phyloP scores from a whole-genome alignment of 2,888 invertebrate species.

The Odontothrips loti region DNA sequence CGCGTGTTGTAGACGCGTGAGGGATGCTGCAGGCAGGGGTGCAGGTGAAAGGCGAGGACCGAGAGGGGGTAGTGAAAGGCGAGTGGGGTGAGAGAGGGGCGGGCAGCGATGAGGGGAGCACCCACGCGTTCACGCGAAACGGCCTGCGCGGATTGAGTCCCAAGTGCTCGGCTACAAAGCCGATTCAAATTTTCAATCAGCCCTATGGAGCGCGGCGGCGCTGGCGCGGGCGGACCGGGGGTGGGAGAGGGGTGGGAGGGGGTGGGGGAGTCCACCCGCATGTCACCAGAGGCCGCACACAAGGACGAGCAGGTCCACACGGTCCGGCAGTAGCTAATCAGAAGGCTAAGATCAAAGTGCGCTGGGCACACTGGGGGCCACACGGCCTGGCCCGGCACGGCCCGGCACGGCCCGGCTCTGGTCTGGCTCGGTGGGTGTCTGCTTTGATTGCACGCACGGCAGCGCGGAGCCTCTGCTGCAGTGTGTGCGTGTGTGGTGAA shows the following conservation, averaged over 20 bases:
- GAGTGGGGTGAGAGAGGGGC: background rate
- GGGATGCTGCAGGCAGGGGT: no score
- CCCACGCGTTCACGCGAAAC: background rate
- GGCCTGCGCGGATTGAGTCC: slow-evolving; percentile 20
- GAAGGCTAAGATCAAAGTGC: slow-evolving; percentile 17
- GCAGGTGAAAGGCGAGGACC: background rate
- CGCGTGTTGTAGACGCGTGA: no score
- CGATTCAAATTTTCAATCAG: slow-evolving; percentile 25
- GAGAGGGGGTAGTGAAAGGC: background rate
- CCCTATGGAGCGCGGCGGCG: background rate
- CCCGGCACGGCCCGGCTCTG: no score
- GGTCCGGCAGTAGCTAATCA: slow-evolving; percentile 4
- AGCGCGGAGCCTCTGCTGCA: no score
- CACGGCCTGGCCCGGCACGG: no score
- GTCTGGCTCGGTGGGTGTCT: no score
- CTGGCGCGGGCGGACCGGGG: background rate
- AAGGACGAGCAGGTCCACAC: background rate
- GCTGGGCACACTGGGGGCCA: background rate
- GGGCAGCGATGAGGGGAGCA: background rate
- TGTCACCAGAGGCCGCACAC: no score
- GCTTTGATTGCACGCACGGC: background rate
- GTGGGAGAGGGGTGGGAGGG: background rate
- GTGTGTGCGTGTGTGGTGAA: no score
- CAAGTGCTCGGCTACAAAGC: slow-evolving; percentile 22
- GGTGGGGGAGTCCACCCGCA: background rate